Evolutionary conservation across 2,797 vertebrate genomes (phyloP), one percentile per base, ranked within the genome.

Genomic region (Rhinogobio ventralis): DNA sequence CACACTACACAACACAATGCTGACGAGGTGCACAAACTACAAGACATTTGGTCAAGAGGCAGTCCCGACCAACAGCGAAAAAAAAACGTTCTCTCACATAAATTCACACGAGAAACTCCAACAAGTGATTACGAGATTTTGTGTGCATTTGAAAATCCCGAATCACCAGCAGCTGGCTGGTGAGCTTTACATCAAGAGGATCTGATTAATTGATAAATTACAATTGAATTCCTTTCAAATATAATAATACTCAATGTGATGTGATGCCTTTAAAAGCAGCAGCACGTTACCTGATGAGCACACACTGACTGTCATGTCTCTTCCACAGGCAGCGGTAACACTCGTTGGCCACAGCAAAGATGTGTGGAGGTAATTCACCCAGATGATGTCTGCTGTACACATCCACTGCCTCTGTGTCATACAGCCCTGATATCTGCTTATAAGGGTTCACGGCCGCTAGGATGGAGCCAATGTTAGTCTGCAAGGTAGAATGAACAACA

Each of bases 271-370:
- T 60, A 19, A 42, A n/a, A 57, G 9, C 19, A 79, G 19, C 17
- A 51, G 10, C 4, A 20, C 1, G 13, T 92, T 84, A 97, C 97
- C 97, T 98, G 90, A 98, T 98, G 85, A 98, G 96, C 33, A 98
- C 96, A 91, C 97, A 98, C 90, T 98, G 97, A 93, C 97, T 97
- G 95, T 97, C 97, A 1, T 96, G 95, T 81, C 96, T 95, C 93
- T 97, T 98, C 97, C 97, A 98, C 90, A 98, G 92, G 92, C 97
- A 98, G 94, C 97, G 93, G 94, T 98, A 98, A 87, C 97, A 97
- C 94, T 98, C 97, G 0, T 96, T 98, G 90, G 97, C 97, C 0
- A 97, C 96, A 15, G 97, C 97, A 20, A 97, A 98, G 87, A 98
- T 97, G 60, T 98, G 97, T 72, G 97, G 97, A 13, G 97, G 96